Base-by-base conservation (phyloP, 2,797 vertebrate species). In the Sebastiscus albofasciatus region DNA sequence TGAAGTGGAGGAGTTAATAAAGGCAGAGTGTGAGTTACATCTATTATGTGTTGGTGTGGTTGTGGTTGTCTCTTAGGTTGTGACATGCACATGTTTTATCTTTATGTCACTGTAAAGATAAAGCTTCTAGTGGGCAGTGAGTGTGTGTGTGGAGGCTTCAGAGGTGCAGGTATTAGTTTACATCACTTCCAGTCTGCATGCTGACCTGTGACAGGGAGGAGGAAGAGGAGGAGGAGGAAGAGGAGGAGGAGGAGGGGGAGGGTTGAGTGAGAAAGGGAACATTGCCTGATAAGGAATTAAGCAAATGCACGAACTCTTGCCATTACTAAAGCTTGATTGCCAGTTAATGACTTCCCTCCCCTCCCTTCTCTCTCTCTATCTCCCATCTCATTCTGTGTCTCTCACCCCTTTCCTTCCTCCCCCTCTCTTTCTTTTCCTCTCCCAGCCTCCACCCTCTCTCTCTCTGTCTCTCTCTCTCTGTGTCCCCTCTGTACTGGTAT, bases 261-360 rank as follows among this genome's bases (percentile, higher is more conserved):
- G 69, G 52, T 20, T 66, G 72, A 65, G 78, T 66, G 75, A 75
- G 73, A 88, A 88, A 82, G 52, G 80, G 70, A 89, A 86, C 85
- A 92, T 91, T 87, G 82, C 87, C 90, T 90, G 90, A 91, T 89
- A 92, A 93, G 86, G 91, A 86, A 85, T 84, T 62, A 86, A 84
- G 75, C 84, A 87, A 88, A 90, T 85, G 81, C 85, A 79, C 29
- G 9, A 67, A 76, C 82, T 78, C 80, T 46, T 24, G 49, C 62
- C 85, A 73, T 90, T 80, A 81, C 83, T 67, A 10, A 67, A 73
- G 78, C 88, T 70, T 81, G 83, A 91, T 92, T 88, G 73, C 84
- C 74, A 79, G 85, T 87, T 89, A 89, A 92, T 87, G 82, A 81
- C 78, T 62, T 27, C 60, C 75, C 52, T 60, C 26, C 64, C 56